Percentiles rank a stretch among this genome's conserved stretches.
Evolutionary conservation across 1,140 invertebrate genomes (phyloP).

Genomic region (Caenorhabditis briggsae): DNA sequence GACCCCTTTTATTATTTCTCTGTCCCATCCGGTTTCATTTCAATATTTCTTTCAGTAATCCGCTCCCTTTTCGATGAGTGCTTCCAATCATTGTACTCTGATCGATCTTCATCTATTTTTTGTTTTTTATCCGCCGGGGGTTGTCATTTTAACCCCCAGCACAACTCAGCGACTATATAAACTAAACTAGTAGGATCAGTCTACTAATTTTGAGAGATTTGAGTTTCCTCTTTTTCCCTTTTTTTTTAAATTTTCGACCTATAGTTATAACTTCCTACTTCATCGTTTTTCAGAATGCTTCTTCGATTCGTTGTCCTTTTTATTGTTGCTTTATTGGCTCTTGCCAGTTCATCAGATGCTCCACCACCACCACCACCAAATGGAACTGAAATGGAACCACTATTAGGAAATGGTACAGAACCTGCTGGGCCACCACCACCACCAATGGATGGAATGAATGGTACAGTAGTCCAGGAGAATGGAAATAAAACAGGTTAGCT

Average conservation of each 20-base stretch:
- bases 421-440: background rate
- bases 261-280: background rate
- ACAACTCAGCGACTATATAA: background rate
- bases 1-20: no score
- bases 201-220: background rate
- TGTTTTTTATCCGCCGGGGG: background rate
- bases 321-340: background rate
- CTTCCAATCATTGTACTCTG: conserved; percentile 39
- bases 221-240: background rate
- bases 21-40: no score
- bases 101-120: background rate
- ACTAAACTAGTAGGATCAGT: conserved; percentile 18
- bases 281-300: background rate
- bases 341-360: background rate
- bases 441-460: conserved; percentile 22
- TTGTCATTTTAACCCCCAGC: conserved; percentile 6
- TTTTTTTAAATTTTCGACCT: background rate
- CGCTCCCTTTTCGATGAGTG: conserved; percentile 8
- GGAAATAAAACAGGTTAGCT: conserved; percentile 41
- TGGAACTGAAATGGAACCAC: conserved; percentile 1
- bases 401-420: conserved; percentile 10
- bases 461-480: conserved; percentile 17
- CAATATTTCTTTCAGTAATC: background rate
- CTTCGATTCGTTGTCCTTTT: background rate
- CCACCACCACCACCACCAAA: conserved; percentile 18